A percentile compares a stretch with the other conserved stretches of the same genome.
phyloP scores from a whole-genome alignment of 2,797 vertebrate species.

The Triplophysa bombifrons region DNA sequence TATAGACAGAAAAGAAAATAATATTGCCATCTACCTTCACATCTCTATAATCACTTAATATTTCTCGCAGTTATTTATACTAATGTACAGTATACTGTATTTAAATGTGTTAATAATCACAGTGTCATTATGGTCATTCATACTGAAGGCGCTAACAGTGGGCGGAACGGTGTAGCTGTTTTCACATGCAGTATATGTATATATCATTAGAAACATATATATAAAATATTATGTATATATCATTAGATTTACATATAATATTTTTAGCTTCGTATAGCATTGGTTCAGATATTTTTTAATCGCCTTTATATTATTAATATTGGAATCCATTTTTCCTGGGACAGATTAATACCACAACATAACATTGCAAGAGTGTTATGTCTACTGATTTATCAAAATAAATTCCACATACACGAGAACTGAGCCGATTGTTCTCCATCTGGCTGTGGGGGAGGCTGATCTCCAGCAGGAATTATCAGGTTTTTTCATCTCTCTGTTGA shows the following conservation, averaged over 20 bases:
- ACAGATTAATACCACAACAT: conserved; percentile 2
- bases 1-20: no score
- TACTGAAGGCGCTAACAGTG: neutral
- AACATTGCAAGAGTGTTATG: neutral
- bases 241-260: neutral
- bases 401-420: neutral
- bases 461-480: conserved; percentile 16
- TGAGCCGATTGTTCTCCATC: conserved; percentile 35
- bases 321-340: neutral
- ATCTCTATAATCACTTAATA: no score
- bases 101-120: neutral
- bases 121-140: neutral
- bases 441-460: conserved; percentile 33
- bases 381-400: conserved; percentile 15
- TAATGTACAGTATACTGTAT: neutral
- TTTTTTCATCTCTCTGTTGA: conserved; percentile 20
- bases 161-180: neutral
- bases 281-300: neutral
- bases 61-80: neutral
- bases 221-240: neutral
- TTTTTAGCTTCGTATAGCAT: neutral
- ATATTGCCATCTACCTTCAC: no score
- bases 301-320: neutral
- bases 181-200: neutral
- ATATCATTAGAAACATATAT: neutral